These are phyloP conservation scores for Chloroceryle amazona DNA, from an alignment of 2,797 vertebrate genomes.

Conservation along the genomic window DNA sequence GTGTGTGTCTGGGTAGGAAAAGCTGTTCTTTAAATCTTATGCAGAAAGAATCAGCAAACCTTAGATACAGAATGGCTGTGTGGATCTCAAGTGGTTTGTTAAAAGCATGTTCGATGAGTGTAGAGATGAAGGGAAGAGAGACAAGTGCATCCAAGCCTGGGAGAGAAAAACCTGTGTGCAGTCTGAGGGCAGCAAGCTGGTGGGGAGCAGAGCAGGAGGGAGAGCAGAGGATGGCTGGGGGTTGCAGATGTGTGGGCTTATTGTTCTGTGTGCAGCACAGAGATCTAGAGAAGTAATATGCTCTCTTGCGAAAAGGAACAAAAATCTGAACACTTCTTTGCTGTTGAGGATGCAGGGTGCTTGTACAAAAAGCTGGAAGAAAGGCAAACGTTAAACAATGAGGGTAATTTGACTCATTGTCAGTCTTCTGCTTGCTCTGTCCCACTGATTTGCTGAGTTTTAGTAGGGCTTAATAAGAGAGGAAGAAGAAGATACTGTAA, in stretches of 20 bases:
- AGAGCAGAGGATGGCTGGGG: not conserved
- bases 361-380: not conserved
- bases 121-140: not conserved
- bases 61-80: not conserved
- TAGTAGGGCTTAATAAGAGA: slow-evolving; percentile 4
- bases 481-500: not conserved
- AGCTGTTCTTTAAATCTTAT: not conserved
- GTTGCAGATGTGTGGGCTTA: rapidly evolving
- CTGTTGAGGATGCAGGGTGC: not conserved
- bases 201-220: not conserved
- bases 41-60: not conserved
- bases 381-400: not conserved
- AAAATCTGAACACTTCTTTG: not conserved
- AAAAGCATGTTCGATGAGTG: not conserved
- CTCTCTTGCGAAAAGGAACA: not conserved
- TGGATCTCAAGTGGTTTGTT: slow-evolving; percentile 50
- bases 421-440: slow-evolving; percentile 11
- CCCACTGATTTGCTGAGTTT: not conserved
- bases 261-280: not conserved
- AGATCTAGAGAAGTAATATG: not conserved
- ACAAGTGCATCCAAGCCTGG: not conserved
- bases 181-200: rapidly evolving
- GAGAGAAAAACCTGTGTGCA: not conserved
- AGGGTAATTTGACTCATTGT: not conserved
- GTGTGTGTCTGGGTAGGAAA: not conserved